A percentile compares a stretch with the other conserved stretches of the same genome.
phyloP scores from a whole-genome alignment of 2,113 vertebrate species.

The Xiphophorus hellerii region DNA sequence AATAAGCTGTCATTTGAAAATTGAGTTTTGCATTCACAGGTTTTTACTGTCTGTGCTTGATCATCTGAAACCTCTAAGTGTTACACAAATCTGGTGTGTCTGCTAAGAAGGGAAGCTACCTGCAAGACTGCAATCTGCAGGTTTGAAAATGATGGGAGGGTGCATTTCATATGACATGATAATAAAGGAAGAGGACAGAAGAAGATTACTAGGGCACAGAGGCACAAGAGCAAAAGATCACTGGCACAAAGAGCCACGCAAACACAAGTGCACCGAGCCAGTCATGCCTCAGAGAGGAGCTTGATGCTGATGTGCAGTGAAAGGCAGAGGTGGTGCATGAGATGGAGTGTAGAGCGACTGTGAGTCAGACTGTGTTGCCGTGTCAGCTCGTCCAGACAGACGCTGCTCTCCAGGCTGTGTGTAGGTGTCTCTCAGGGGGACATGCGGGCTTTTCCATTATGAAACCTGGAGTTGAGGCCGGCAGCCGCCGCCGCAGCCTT shows the following conservation, averaged over 20 bases:
- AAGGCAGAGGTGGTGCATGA: slow-evolving; percentile 67
- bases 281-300: slow-evolving; percentile 34
- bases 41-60: neutral
- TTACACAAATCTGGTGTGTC: neutral
- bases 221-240: slow-evolving; percentile 29
- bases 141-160: slow-evolving; percentile 22
- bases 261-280: slow-evolving; percentile 1
- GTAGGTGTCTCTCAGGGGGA: slow-evolving; percentile 67
- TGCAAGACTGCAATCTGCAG: slow-evolving; percentile 2
- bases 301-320: slow-evolving; percentile 68
- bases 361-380: slow-evolving; percentile 59
- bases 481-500: slow-evolving; percentile 29
- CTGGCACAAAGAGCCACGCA: slow-evolving; percentile 33
- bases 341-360: slow-evolving; percentile 50
- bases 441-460: slow-evolving; percentile 44
- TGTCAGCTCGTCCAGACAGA: slow-evolving; percentile 62
- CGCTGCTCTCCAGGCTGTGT: slow-evolving; percentile 50
- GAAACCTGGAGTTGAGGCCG: slow-evolving; percentile 45
- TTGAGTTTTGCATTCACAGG: neutral
- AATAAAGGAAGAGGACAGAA: neutral
- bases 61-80: neutral
- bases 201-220: slow-evolving; percentile 43
- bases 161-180: neutral
- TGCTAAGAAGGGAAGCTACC: neutral
- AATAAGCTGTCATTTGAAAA: too few species aligned